Conservation (phyloP, 92 coral and sea anemone species). For the Chrysogorgia sp. region DNA sequence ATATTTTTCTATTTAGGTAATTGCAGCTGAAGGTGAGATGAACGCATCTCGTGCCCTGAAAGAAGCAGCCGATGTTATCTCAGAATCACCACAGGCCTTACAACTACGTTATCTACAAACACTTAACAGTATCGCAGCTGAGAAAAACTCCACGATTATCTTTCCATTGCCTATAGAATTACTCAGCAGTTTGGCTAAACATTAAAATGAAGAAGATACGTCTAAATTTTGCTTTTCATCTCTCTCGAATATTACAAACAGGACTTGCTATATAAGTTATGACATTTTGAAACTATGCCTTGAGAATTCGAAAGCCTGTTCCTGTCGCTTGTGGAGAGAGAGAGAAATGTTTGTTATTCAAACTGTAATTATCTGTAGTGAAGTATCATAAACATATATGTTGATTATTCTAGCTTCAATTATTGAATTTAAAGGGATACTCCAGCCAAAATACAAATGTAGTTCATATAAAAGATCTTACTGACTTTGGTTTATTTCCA, state of each 20-base stretch:
- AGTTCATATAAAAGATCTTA: too few relatives aligned
- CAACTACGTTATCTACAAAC: slow-evolving; percentile 95
- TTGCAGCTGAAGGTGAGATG: slow-evolving; percentile 97
- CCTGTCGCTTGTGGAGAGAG: too few relatives aligned
- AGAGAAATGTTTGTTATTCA: too few relatives aligned
- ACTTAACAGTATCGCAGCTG: slow-evolving; percentile 84
- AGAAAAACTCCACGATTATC: slow-evolving; percentile 88
- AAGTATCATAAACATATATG: too few relatives aligned
- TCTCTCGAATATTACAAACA: too few relatives aligned
- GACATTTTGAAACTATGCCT: too few relatives aligned
- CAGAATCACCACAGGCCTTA: slow-evolving; percentile 82
- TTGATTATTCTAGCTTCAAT: too few relatives aligned
- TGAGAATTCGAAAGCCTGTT: too few relatives aligned
- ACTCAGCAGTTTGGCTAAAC: slow-evolving; percentile 10
- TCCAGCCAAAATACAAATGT: background rate
- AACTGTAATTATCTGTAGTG: too few relatives aligned
- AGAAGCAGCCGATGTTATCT: slow-evolving; percentile 91
- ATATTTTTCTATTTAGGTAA: slow-evolving; percentile 57
- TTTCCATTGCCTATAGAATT: slow-evolving; percentile 86
- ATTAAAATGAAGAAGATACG: background rate
- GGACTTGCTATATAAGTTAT: too few relatives aligned
- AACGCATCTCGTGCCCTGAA: slow-evolving; percentile 92
- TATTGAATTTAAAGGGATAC: background rate
- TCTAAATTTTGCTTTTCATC: background rate
- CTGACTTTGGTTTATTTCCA: too few relatives aligned